phyloP scores from a whole-genome alignment of 2,888 invertebrate species.

The Galerucella pusilla region DNA sequence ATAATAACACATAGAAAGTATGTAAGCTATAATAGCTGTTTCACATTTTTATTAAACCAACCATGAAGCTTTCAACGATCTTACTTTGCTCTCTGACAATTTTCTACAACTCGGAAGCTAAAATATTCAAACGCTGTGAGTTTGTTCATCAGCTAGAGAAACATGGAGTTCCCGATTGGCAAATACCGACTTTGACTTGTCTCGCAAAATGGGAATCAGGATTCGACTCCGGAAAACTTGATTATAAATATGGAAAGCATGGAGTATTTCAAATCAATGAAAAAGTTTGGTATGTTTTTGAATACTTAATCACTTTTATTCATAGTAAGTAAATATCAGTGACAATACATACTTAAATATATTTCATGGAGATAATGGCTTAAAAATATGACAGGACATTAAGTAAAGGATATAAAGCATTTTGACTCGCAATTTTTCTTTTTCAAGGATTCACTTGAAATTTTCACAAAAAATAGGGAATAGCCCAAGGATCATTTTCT shows the following conservation, averaged over 20 bases:
- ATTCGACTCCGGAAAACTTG: conserved; percentile 31
- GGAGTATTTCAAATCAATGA: conserved; percentile 40
- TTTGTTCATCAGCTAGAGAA: conserved; percentile 33
- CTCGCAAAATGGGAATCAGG: conserved; percentile 39
- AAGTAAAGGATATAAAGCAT: background rate
- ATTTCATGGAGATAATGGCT: too few relatives aligned
- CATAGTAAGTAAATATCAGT: too few relatives aligned
- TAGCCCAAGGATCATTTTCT: too few relatives aligned
- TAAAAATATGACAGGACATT: too few relatives aligned
- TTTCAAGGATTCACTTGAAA: too few relatives aligned
- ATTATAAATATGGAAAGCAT: conserved; percentile 34
- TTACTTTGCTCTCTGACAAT: conserved; percentile 10
- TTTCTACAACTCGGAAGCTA: conserved; percentile 24
- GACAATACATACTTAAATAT: too few relatives aligned
- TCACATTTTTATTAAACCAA: background rate
- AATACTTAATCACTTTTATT: too few relatives aligned
- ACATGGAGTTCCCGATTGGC: conserved; percentile 37
- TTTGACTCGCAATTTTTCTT: background rate
- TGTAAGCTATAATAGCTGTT: background rate
- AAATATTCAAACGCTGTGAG: conserved; percentile 34
- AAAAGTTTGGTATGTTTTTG: conserved; percentile 33
- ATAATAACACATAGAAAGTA: too few relatives aligned
- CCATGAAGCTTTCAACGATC: conserved; percentile 10
- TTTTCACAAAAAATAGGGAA: too few relatives aligned
- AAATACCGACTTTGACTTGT: conserved; percentile 39